Percentiles rank a stretch among this genome's conserved stretches.
phyloP scores from a whole-genome alignment of 2,888 invertebrate genomes.

The Syrista parreyssii region DNA sequence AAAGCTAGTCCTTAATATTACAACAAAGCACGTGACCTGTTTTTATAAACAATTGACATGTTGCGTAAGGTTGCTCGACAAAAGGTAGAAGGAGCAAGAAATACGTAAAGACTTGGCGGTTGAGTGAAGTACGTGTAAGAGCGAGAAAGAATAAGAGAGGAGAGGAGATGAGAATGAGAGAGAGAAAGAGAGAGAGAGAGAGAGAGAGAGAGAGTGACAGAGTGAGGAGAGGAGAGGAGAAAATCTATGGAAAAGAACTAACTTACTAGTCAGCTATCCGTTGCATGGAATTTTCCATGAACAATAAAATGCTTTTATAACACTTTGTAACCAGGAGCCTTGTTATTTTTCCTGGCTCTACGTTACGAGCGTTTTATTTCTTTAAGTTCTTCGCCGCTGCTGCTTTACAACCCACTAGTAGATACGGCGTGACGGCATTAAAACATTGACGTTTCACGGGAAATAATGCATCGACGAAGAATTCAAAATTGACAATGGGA shows the following conservation, averaged over 20 bases:
- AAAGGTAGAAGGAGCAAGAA: background rate
- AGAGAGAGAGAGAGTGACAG: too few relatives aligned
- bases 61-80: background rate
- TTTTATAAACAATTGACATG: background rate
- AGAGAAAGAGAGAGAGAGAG: too few relatives aligned
- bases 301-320: slow-evolving; percentile 58
- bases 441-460: background rate
- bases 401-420: slow-evolving; percentile 40
- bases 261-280: background rate
- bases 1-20: too few relatives aligned
- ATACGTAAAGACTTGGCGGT: background rate
- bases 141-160: background rate
- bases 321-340: slow-evolving; percentile 38
- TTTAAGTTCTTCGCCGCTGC: slow-evolving; percentile 42
- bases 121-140: background rate
- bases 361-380: slow-evolving; percentile 52
- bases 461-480: background rate
- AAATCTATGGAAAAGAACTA: background rate
- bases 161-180: too few relatives aligned
- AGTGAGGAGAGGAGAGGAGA: background rate
- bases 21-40: too few relatives aligned
- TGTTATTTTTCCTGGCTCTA: slow-evolving; percentile 33
- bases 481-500: background rate
- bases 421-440: background rate
- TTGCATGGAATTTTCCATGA: slow-evolving; percentile 35